phyloP scores from a whole-genome alignment of 2,797 vertebrate genomes.

The Cryptoblepharus egeriae region DNA sequence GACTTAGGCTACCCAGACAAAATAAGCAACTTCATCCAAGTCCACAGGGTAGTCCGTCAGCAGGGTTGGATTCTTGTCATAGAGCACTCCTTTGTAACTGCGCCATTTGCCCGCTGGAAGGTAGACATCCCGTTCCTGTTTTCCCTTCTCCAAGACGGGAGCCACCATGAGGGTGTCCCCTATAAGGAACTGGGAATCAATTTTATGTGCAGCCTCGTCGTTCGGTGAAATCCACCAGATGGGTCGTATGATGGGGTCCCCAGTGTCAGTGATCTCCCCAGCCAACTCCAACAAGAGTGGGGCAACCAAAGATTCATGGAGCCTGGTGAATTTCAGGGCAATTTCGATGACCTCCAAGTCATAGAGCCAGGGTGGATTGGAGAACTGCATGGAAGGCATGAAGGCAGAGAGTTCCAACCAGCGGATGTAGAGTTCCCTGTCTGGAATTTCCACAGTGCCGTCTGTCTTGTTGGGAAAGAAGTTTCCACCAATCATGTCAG shows the following conservation, averaged over 20 bases:
- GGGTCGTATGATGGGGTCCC: conserved; percentile 94
- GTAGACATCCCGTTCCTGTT: conserved; percentile 94
- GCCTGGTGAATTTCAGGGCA: conserved; percentile 87
- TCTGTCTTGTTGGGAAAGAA: conserved; percentile 80
- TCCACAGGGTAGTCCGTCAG: conserved; percentile 93
- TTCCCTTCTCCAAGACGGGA: conserved; percentile 92
- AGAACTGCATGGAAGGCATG: conserved; percentile 98
- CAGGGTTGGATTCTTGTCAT: conserved; percentile 88
- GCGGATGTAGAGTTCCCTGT: conserved; percentile 94
- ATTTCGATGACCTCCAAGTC: conserved; percentile 92
- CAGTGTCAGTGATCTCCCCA: conserved; percentile 88
- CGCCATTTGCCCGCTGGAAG: conserved; percentile 91
- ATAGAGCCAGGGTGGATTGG: conserved; percentile 93
- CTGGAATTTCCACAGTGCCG: conserved; percentile 78
- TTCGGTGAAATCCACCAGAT: conserved; percentile 96
- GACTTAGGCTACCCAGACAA: conserved; percentile 81
- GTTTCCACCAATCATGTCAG: conserved; percentile 93
- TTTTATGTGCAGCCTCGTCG: conserved; percentile 88
- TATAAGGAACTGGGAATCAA: conserved; percentile 96
- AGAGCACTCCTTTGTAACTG: conserved; percentile 94
- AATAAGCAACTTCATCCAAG: conserved; percentile 94
- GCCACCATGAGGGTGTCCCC: conserved; percentile 96
- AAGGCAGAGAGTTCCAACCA: conserved; percentile 96
- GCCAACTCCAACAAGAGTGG: conserved; percentile 92
- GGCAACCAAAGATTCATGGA: conserved; percentile 90